Conservation (phyloP, 2,888 invertebrate genomes). For the Girardia tigrina region DNA sequence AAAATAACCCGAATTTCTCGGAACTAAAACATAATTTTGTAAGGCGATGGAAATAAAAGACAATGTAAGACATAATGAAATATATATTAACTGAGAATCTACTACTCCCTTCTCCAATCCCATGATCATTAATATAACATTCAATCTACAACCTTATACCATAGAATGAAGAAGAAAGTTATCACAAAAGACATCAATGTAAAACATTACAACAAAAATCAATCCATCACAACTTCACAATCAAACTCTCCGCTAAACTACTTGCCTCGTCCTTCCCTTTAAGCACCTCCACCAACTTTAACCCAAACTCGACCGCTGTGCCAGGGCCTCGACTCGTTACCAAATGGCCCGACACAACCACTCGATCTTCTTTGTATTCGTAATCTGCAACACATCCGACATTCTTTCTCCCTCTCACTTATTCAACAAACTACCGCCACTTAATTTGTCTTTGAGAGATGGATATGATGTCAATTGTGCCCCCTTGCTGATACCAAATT, state of each 20-base stretch:
- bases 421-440: constrained; percentile 49
- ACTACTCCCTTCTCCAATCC: too few relatives aligned
- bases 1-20: too few relatives aligned
- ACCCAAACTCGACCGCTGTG: constrained; percentile 72
- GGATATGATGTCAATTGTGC: constrained; percentile 81
- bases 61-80: too few relatives aligned
- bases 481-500: constrained; percentile 66
- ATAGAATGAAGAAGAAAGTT: too few relatives aligned
- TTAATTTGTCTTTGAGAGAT: constrained; percentile 62
- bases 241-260: constrained; percentile 61
- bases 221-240: constrained; percentile 52
- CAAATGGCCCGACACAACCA: constrained; percentile 55
- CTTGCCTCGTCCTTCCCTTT: constrained; percentile 59
- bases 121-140: too few relatives aligned
- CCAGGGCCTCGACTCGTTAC: constrained; percentile 78
- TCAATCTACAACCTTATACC: too few relatives aligned
- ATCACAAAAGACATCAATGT: too few relatives aligned
- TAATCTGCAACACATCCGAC: constrained; percentile 40
- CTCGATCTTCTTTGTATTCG: constrained; percentile 52
- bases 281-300: constrained; percentile 64
- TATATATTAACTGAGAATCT: too few relatives aligned
- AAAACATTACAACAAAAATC: too few relatives aligned
- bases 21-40: too few relatives aligned
- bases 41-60: too few relatives aligned
- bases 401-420: too few relatives aligned